Evolutionary conservation across 2,797 vertebrate species (phyloP).

Genomic region (Ibycter americanus): DNA sequence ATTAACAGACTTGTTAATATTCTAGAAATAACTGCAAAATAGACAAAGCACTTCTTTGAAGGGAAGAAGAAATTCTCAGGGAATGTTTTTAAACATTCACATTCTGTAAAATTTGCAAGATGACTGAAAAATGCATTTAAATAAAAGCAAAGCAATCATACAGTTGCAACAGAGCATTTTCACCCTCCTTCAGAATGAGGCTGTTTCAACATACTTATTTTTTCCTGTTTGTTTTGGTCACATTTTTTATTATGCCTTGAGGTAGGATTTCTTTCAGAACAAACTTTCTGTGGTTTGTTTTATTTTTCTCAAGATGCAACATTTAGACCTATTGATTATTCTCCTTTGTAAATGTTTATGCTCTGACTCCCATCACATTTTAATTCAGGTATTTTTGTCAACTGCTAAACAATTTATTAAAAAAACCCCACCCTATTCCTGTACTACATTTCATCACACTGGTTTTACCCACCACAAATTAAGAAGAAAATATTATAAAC

Average conservation of each 20-base stretch:
- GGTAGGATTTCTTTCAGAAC: not conserved
- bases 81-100: not conserved
- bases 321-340: not conserved
- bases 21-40: not conserved
- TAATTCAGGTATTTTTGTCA: not conserved
- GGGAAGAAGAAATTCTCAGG: not conserved
- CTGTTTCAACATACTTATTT: not conserved
- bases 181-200: not conserved
- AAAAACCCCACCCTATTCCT: not conserved
- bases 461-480: not conserved
- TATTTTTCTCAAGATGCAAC: not conserved
- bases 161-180: not conserved
- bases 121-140: not conserved
- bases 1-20: not conserved
- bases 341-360: not conserved
- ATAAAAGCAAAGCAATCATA: not conserved
- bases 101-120: not conserved
- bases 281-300: not conserved
- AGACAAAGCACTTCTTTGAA: not conserved
- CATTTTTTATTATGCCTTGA: not conserved
- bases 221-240: not conserved
- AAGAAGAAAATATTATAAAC: not conserved
- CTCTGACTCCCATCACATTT: not conserved
- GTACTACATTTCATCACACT: not conserved
- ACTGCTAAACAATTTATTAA: not conserved